A percentile compares a stretch with the other conserved stretches of the same genome.
Evolutionary conservation across 92 coral and sea anemone species (phyloP).

Genomic region (Phymanthus crucifer): DNA sequence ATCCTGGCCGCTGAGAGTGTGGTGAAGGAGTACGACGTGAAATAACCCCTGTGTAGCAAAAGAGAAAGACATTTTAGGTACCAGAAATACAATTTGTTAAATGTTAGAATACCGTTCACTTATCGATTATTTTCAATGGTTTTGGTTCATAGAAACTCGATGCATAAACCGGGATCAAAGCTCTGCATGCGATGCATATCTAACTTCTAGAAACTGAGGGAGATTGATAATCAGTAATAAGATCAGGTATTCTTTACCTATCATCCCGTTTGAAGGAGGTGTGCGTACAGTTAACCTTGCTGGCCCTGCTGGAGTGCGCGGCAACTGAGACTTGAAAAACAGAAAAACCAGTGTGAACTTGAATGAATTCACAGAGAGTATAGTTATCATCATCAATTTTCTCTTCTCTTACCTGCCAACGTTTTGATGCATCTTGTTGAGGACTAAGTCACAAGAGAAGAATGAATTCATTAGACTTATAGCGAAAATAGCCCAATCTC

Average conservation of each 20-base stretch:
- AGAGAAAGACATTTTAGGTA: background rate
- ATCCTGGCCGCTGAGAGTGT: slow-evolving; percentile 57
- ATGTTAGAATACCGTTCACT: too few relatives aligned
- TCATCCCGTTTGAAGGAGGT: slow-evolving; percentile 95
- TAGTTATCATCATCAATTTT: background rate
- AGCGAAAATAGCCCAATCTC: too few relatives aligned
- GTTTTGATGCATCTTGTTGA: slow-evolving; percentile 23
- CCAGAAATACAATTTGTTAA: too few relatives aligned
- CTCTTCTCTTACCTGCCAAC: slow-evolving; percentile 10
- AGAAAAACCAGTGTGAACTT: background rate
- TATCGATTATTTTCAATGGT: too few relatives aligned
- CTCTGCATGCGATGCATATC: background rate
- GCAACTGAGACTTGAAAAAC: slow-evolving; percentile 59
- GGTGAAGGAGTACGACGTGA: slow-evolving; percentile 75
- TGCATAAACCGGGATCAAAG: too few relatives aligned
- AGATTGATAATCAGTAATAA: background rate
- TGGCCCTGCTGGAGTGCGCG: slow-evolving; percentile 91
- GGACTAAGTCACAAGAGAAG: slow-evolving; percentile 8
- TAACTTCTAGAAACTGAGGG: too few relatives aligned
- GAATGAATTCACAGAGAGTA: background rate
- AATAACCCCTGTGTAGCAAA: slow-evolving; percentile 44
- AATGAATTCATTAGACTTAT: background rate
- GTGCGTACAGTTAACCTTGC: slow-evolving; percentile 85
- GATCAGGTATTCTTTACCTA: slow-evolving; percentile 56
- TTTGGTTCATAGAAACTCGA: too few relatives aligned